phyloP scores from a whole-genome alignment of 30 jellyfish, hydroid and myxozoan genomes.

The Hydractinia symbiolongicarpus region DNA sequence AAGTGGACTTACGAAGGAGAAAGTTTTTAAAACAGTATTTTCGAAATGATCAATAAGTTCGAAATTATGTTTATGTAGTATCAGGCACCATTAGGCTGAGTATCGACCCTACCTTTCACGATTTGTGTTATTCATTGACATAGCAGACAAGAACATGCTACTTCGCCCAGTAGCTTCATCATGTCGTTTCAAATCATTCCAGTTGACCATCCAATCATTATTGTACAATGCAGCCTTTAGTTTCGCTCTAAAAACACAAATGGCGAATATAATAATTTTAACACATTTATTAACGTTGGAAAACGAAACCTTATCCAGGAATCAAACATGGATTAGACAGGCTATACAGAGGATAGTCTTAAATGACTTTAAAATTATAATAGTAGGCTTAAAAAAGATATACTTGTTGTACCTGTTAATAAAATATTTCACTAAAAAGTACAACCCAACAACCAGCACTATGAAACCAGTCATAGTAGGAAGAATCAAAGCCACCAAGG shows the following conservation, averaged over 20 bases:
- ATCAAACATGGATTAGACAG: no score
- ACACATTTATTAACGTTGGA: no score
- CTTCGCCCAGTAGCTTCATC: constrained; percentile 68
- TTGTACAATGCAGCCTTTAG: constrained; percentile 70
- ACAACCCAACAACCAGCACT: constrained; percentile 13
- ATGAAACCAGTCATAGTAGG: constrained; percentile 54
- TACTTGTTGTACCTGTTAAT: constrained; percentile 38
- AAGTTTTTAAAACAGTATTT: background rate
- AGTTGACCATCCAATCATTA: constrained; percentile 88
- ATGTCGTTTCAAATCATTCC: constrained; percentile 67
- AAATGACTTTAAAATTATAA: no score
- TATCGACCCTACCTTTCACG: background rate
- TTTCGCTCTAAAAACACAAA: constrained; percentile 34
- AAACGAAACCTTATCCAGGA: no score
- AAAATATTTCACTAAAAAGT: constrained; percentile 16
- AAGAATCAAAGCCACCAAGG: constrained; percentile 59
- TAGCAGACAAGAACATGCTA: constrained; percentile 67
- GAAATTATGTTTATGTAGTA: background rate
- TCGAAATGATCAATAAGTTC: background rate
- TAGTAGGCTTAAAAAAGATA: background rate
- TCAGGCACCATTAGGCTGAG: background rate
- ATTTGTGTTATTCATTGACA: constrained; percentile 47
- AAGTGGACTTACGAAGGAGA: background rate
- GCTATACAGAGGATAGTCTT: no score
- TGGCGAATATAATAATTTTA: no score